Evolutionary conservation across 1,140 invertebrate genomes (phyloP), one percentile per base, ranked within the genome.

Genomic region (Bacillus rossius): DNA sequence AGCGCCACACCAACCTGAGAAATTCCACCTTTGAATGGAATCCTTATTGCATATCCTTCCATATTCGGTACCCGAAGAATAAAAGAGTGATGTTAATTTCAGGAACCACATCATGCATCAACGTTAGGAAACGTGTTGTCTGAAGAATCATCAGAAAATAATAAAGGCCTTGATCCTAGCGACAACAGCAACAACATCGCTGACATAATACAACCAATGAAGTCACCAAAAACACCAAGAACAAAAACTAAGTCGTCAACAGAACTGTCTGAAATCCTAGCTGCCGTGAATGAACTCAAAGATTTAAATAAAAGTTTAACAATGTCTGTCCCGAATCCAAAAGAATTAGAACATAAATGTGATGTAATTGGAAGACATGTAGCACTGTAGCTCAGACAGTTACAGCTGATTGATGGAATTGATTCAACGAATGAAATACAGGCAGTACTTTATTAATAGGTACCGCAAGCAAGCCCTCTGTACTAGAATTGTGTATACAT

Each of bases 291-390:
- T 20, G 42, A 43, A 43, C 42, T 43, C 13, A 43, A 43, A 20
- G 13, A 43, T 43, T 43, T 43, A 20, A 43, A 43, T 43, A 43
- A 43, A 43, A 43, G 17, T 43, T 43, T 43, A 43, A 43, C 16
- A 8, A 20, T 43, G 17, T 20, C 42, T 43, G 42, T 19, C 22
- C 42, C 17, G 22, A 43, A 43, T 43, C 16, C 22, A 43, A 16
- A 3, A 13, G 22, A 43, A 43, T 16, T 43, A 43, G 42, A 43
- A 43, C 16, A 43, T 20, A 20, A 43, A 20, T 43, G 42, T 43
- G 42, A 43, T 43, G 42, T 43, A 43, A 43, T 43, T 3, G 42
- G 42, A 43, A 43, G 42, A 43, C 42, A 43, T 20, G 22, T 43
- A 8, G 42, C 42, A 43, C 17, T 43, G 13, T 20, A 43, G 13